Evolutionary conservation across 2,797 vertebrate species (phyloP).

Genomic region (Anguilla marmorata): DNA sequence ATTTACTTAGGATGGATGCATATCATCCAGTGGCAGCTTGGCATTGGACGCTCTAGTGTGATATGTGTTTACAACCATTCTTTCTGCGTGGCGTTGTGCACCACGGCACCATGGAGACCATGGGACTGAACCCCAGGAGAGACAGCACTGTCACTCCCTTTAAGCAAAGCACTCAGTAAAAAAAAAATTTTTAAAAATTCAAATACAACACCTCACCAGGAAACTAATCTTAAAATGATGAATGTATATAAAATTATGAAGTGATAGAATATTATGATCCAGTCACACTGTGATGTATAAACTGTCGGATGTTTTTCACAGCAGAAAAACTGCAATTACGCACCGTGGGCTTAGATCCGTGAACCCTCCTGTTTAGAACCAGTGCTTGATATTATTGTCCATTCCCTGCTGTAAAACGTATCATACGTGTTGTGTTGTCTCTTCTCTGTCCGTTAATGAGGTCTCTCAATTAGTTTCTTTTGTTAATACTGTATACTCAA

Average conservation of each 20-base stretch:
- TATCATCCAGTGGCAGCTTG: neutral
- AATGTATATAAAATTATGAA: neutral
- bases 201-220: neutral
- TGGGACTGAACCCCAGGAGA: neutral
- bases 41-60: neutral
- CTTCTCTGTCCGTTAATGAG: neutral
- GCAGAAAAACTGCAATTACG: neutral
- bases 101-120: neutral
- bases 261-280: neutral
- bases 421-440: neutral
- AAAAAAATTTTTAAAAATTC: neutral
- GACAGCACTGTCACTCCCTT: neutral
- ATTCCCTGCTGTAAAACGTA: neutral
- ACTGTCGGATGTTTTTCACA: neutral
- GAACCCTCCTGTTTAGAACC: neutral
- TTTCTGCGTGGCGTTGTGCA: neutral
- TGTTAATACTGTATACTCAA: neutral
- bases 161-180: neutral
- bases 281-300: neutral
- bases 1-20: neutral
- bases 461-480: neutral
- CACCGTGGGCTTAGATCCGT: neutral
- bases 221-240: too few relatives aligned
- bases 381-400: neutral
- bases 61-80: neutral